These are phyloP conservation scores for Hestina assimilis DNA, from an alignment of 1,140 invertebrate species.

Conservation along the genomic window DNA sequence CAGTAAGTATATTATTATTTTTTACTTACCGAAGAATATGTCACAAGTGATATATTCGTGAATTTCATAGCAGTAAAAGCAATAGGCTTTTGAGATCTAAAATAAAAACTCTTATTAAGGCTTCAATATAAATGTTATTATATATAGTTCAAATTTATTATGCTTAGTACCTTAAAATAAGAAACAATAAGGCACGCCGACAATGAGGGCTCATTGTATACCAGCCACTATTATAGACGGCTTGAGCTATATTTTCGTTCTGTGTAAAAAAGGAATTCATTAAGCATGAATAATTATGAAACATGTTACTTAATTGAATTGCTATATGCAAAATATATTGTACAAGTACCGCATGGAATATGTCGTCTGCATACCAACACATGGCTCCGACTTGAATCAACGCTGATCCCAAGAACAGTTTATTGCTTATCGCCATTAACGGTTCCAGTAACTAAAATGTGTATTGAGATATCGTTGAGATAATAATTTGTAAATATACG, in stretches of 20 bases:
- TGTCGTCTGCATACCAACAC: conserved; percentile 70
- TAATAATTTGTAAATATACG: too few species aligned
- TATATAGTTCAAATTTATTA: not conserved
- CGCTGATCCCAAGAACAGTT: conserved; percentile 59
- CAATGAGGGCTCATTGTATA: conserved; percentile 60
- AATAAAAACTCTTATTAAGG: not conserved
- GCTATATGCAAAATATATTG: too few species aligned
- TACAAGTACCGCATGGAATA: conserved; percentile 68
- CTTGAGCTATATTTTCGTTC: conserved; percentile 54
- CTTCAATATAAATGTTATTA: not conserved
- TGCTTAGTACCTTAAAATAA: conserved; percentile 49
- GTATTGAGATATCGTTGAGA: not conserved
- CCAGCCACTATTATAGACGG: conserved; percentile 63
- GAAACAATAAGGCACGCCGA: conserved; percentile 54
- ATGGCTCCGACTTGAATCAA: conserved; percentile 65
- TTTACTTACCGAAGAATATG: conserved; percentile 58
- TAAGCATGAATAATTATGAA: too few species aligned
- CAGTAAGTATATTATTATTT: too few species aligned
- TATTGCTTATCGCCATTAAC: conserved; percentile 60
- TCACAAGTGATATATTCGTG: conserved; percentile 59
- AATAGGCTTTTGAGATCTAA: conserved; percentile 68
- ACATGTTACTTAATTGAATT: too few species aligned
- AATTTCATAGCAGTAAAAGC: conserved; percentile 70
- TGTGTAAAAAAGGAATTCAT: too few species aligned
- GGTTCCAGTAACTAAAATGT: conserved; percentile 62